Conservation (phyloP, 2,888 invertebrate genomes). For the Cataglyphis cursor region DNA sequence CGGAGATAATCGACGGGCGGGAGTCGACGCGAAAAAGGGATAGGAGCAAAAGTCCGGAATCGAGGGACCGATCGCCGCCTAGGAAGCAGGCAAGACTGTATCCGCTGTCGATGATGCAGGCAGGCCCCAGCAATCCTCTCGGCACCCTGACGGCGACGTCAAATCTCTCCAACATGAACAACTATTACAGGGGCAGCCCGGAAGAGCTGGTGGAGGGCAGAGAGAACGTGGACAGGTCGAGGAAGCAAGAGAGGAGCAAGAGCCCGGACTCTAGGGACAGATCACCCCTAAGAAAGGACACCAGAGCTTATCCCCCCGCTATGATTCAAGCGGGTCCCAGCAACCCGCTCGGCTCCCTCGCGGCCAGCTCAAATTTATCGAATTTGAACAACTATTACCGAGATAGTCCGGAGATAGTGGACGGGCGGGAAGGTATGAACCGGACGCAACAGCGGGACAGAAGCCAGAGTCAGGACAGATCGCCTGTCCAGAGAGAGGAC, state of each 20-base stretch:
- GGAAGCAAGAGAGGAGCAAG: conserved; percentile 81
- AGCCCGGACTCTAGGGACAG: conserved; percentile 84
- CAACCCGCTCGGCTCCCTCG: conserved; percentile 90
- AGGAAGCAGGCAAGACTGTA: conserved; percentile 88
- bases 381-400: conserved; percentile 79
- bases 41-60: conserved; percentile 81
- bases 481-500: conserved; percentile 81
- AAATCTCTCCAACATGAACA: conserved; percentile 82
- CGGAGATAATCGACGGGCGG: conserved; percentile 79
- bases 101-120: conserved; percentile 89
- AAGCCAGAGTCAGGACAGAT: conserved; percentile 79
- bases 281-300: conserved; percentile 77
- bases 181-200: conserved; percentile 83
- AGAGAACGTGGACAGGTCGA: conserved; percentile 74
- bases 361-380: conserved; percentile 88
- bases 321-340: conserved; percentile 90
- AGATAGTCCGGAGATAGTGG: conserved; percentile 81
- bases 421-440: conserved; percentile 81
- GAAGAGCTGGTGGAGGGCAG: conserved; percentile 81
- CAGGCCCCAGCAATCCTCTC: conserved; percentile 90
- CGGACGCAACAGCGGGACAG: conserved; percentile 79
- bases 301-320: conserved; percentile 79
- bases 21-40: conserved; percentile 78
- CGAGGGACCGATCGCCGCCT: conserved; percentile 73
- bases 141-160: conserved; percentile 91